Evolutionary conservation across 2,113 vertebrate species (phyloP), one percentile per base, ranked within the genome.

Genomic region (Silurus glanis): DNA sequence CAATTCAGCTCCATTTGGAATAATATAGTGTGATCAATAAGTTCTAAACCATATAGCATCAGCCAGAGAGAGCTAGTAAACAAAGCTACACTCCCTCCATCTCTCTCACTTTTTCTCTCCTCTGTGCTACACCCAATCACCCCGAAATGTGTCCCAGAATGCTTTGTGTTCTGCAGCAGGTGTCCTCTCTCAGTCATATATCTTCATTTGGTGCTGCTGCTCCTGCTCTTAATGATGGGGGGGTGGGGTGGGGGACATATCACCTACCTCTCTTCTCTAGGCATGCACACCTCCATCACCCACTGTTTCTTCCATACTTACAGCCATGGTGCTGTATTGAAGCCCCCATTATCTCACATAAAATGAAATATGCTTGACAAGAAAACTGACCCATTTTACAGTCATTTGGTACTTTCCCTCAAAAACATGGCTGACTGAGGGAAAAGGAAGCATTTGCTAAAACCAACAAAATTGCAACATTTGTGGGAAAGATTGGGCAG

Each of bases 161-260:
- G 75, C 62, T 85, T 67, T 66, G 75, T 7, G 19, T 28, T 58
- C 47, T 86, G 66, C 85, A 86, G 83, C 76, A 82, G 85, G 81
- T 88, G 83, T 62, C 87, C 71, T 83, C 58, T 64, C 72, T 85
- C 80, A 74, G 47, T 83, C 6, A 75, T 81, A 58, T 89, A 89
- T 89, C 85, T 89, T 89, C 85, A 89, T 87, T 89, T 82, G 64
- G 17, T 78, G 53, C 62, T 78, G 82, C 45, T 67, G 82, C 58
- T 84, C 55, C 62, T 71, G 82, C 74, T 74, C 79, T 53, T 86
- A 82, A 86, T 71, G 67, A 55, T 67, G 62, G 49, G 13, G 51
- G 23, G 10, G 4, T 5, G 9, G 28, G 16, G 37, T 10, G 9
- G 75, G 76, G 66, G 84, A 83, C 82, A 49, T 71, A 80, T 62